phyloP scores from a whole-genome alignment of 2,797 vertebrate species.

The Bradypodion pumilum region DNA sequence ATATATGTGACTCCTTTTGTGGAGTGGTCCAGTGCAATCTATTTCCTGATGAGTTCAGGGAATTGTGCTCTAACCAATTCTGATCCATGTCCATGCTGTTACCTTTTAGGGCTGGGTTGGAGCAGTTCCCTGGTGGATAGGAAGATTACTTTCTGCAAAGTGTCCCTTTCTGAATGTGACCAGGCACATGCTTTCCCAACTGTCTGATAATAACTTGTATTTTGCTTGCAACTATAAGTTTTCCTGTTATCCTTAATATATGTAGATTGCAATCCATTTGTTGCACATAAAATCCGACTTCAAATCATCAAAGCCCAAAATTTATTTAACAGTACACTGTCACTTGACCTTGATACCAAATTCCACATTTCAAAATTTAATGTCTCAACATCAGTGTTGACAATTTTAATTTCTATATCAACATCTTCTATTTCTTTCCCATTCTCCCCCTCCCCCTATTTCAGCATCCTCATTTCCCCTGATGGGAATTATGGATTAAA shows the following conservation, averaged over 20 bases:
- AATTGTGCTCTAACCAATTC: too few species aligned
- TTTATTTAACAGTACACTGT: neutral
- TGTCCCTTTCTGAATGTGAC: too few species aligned
- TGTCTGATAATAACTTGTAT: neutral
- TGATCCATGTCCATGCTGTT: too few species aligned
- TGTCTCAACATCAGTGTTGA: neutral
- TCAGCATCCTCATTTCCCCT: neutral
- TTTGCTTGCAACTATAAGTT: neutral
- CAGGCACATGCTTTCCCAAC: too few species aligned
- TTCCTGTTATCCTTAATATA: neutral
- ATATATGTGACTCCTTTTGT: too few species aligned
- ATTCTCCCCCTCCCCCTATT: neutral
- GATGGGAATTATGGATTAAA: conserved; percentile 20
- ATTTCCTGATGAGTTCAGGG: too few species aligned
- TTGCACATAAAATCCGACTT: neutral
- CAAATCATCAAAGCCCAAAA: neutral
- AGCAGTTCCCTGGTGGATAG: too few species aligned
- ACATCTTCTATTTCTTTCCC: neutral
- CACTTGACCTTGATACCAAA: neutral
- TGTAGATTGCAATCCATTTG: neutral
- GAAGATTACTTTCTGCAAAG: too few species aligned
- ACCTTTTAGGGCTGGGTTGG: too few species aligned
- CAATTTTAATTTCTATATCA: neutral
- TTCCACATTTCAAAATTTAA: neutral
- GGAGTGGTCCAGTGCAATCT: too few species aligned